Conservation (phyloP, 2,797 vertebrate genomes). For the Gila robusta region DNA sequence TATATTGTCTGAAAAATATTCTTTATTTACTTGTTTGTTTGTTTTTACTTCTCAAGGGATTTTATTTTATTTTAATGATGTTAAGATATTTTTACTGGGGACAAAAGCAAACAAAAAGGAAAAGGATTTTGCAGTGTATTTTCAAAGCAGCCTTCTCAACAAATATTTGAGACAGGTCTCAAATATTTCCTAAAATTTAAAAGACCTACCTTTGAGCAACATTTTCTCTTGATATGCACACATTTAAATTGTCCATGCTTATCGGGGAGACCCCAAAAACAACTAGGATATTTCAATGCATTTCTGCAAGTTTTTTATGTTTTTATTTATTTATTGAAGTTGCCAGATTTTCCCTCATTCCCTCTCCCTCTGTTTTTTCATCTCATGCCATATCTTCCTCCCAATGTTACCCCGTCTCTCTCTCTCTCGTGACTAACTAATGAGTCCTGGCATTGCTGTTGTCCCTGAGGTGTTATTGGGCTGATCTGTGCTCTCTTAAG, state of each 20-base stretch:
- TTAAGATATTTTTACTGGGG: not conserved
- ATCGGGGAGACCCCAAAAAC: not conserved
- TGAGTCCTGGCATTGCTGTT: constrained; percentile 76
- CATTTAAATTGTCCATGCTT: not conserved
- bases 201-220: not conserved
- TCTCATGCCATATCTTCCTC: constrained; percentile 15
- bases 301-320: not conserved
- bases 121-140: not conserved
- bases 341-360: not conserved
- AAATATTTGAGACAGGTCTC: not conserved
- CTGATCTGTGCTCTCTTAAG: constrained; percentile 61
- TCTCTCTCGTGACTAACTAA: constrained; percentile 76
- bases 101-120: not conserved
- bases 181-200: not conserved
- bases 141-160: not conserved
- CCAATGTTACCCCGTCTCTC: constrained; percentile 39
- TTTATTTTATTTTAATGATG: not conserved
- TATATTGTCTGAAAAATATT: not conserved
- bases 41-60: not conserved
- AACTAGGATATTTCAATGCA: not conserved
- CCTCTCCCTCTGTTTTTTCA: not conserved
- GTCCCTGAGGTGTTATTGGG: constrained; percentile 67
- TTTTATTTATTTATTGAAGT: not conserved
- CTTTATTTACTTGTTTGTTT: not conserved
- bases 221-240: not conserved